Percentiles rank a stretch among this genome's conserved stretches.
These are phyloP conservation scores for Hippocampus guttulatus DNA, from an alignment of 2,113 vertebrate species.

Conservation along the genomic window DNA sequence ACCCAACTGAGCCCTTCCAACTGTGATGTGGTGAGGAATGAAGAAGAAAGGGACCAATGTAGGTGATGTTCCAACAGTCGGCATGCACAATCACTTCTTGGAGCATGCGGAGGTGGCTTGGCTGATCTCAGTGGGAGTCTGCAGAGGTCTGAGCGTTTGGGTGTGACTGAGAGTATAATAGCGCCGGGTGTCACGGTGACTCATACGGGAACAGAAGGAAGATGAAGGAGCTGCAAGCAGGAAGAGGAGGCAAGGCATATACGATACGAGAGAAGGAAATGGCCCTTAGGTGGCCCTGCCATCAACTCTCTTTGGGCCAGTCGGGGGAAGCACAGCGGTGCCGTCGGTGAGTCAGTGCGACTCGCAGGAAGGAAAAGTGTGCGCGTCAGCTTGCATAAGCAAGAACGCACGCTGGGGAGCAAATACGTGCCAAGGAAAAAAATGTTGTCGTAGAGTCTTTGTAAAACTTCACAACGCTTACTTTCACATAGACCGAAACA, in stretches of 20 bases:
- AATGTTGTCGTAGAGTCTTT: conserved; percentile 19
- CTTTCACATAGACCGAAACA: neutral
- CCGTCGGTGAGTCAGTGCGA: conserved; percentile 14
- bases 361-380: conserved; percentile 26
- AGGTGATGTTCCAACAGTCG: conserved; percentile 47
- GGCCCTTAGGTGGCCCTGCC: conserved; percentile 38
- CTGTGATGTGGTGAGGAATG: conserved; percentile 29
- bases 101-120: conserved; percentile 26
- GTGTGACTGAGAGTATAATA: conserved; percentile 39
- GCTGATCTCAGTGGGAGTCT: conserved; percentile 41
- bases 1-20: conserved; percentile 12
- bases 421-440: conserved; percentile 7
- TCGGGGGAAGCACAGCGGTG: conserved; percentile 21
- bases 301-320: conserved; percentile 33
- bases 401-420: neutral
- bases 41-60: conserved; percentile 22
- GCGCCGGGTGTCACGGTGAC: conserved; percentile 29
- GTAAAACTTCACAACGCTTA: neutral
- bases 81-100: conserved; percentile 46
- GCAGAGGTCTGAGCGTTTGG: conserved; percentile 33
- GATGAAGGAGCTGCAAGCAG: conserved; percentile 34
- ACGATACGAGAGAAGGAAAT: conserved; percentile 38
- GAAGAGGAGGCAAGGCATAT: conserved; percentile 32
- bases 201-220: conserved; percentile 23
- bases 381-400: conserved; percentile 22